A percentile compares a stretch with the other conserved stretches of the same genome.
Conservation (phyloP, 1,140 invertebrate species). For the Trypoxylus dichotomus region DNA sequence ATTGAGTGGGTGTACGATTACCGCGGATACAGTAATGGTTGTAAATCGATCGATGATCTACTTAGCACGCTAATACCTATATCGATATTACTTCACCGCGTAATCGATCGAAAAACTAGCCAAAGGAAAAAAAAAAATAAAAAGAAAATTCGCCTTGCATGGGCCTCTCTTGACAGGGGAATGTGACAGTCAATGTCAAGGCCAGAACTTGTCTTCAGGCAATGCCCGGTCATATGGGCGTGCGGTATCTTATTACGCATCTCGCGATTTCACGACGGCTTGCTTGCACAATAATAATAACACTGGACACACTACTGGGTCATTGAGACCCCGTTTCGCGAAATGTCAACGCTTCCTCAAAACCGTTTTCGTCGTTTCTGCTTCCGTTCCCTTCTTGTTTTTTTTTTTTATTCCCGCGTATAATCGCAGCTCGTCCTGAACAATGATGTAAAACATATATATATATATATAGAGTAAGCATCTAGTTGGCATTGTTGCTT, state of each 20-base stretch:
- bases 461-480: neutral
- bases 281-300: slow-evolving; percentile 9
- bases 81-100: neutral
- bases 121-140: neutral
- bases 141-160: slow-evolving; percentile 31
- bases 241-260: slow-evolving; percentile 33
- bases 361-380: neutral
- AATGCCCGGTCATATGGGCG: slow-evolving; percentile 11
- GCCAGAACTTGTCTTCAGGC: slow-evolving; percentile 36
- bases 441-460: neutral
- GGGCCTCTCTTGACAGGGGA: slow-evolving; percentile 32
- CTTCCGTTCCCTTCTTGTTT: neutral
- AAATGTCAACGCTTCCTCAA: slow-evolving; percentile 1
- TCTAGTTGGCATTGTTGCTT: neutral
- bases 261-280: neutral
- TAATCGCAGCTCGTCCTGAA: neutral
- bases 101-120: neutral
- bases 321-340: slow-evolving; percentile 22
- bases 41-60: neutral
- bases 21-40: neutral
- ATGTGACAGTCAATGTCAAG: slow-evolving; percentile 43
- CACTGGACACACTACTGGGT: slow-evolving; percentile 19
- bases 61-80: neutral
- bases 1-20: neutral
- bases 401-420: neutral